Evolutionary conservation across 2,888 invertebrate genomes (phyloP).

Genomic region (Periphyllus acericola): DNA sequence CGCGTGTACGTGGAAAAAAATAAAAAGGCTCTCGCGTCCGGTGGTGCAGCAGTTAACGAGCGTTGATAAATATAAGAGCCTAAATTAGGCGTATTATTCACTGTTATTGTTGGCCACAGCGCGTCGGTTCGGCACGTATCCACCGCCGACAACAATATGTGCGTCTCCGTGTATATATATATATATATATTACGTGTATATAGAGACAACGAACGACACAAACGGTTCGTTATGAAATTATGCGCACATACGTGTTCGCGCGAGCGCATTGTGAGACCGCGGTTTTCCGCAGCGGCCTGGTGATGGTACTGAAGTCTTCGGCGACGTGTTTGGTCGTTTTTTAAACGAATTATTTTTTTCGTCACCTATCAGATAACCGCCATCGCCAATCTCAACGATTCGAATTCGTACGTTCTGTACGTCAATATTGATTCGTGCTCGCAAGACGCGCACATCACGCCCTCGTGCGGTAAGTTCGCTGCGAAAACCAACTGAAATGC

Average conservation of each 20-base stretch:
- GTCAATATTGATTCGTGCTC: no score
- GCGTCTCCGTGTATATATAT: not conserved
- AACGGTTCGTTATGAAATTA: slow-evolving; percentile 5
- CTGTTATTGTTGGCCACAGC: not conserved
- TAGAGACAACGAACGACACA: not conserved
- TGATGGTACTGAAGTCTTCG: not conserved
- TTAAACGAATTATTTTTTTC: no score
- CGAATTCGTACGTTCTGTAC: no score
- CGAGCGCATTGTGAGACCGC: no score
- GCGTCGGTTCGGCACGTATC: no score
- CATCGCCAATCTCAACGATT: no score
- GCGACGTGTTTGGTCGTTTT: no score
- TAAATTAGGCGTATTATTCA: slow-evolving; percentile 20
- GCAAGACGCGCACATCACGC: no score
- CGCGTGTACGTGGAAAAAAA: not conserved
- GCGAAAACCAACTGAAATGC: no score
- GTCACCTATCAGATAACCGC: no score
- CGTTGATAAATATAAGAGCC: slow-evolving; percentile 18
- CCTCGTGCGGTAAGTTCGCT: no score
- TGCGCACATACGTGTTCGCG: not conserved
- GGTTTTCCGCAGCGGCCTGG: not conserved
- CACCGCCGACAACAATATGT: not conserved
- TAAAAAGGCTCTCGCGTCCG: not conserved
- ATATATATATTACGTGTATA: no score
- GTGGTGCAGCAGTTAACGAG: not conserved